These are phyloP conservation scores for Caenorhabditis japonica DNA, from an alignment of 2,888 invertebrate genomes.

Conservation along the genomic window DNA sequence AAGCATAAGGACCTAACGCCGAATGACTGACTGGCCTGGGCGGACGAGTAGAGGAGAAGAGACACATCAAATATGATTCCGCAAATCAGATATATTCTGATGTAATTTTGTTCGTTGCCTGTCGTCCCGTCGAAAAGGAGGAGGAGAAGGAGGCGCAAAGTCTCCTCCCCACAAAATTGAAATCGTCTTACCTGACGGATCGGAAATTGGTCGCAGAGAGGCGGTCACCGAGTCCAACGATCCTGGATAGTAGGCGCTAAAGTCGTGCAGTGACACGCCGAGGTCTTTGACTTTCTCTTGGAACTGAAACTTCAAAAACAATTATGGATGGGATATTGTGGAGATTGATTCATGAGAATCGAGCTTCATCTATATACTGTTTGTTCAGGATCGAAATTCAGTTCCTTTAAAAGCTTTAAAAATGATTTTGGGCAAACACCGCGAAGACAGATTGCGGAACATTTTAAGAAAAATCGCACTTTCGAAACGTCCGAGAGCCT, in stretches of 20 bases:
- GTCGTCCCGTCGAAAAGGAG: neutral
- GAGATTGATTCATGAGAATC: neutral
- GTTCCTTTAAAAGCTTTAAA: no score
- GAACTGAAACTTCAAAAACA: slow-evolving; percentile 41
- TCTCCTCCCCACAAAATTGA: slow-evolving; percentile 2
- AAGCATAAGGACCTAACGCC: no score
- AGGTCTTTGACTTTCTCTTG: slow-evolving; percentile 62
- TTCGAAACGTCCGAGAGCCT: no score
- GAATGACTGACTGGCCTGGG: slow-evolving; percentile 24
- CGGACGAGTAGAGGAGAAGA: slow-evolving; percentile 5
- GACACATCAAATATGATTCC: slow-evolving; percentile 56
- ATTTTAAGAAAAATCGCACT: no score
- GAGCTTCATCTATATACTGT: neutral
- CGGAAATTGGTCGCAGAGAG: slow-evolving; percentile 60
- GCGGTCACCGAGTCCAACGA: slow-evolving; percentile 63
- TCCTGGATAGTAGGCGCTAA: slow-evolving; percentile 61
- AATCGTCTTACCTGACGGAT: slow-evolving; percentile 46
- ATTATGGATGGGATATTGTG: neutral
- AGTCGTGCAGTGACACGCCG: slow-evolving; percentile 61
- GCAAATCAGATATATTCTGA: slow-evolving; percentile 59
- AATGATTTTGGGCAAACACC: no score
- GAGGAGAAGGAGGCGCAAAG: no score
- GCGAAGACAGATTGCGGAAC: no score
- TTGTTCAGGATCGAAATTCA: no score
- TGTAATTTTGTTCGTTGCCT: slow-evolving; percentile 51